Evolutionary conservation across 2,797 vertebrate genomes (phyloP), one percentile per base, ranked within the genome.

Genomic region (Phataginus tetradactyla): DNA sequence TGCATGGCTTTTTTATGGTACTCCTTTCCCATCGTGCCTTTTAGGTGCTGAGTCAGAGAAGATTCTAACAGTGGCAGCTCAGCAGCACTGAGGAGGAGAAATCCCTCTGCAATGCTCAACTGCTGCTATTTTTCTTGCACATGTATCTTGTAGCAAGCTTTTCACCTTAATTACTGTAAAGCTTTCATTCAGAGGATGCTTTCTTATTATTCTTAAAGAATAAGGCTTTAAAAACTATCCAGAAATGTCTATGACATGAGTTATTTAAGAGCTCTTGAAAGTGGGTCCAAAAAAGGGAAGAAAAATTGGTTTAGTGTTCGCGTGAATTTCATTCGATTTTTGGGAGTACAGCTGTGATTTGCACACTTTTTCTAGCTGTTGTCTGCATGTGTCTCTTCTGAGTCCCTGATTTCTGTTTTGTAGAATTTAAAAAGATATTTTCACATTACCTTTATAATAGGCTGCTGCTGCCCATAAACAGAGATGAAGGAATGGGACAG

Each of bases 41-140:
- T 98, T 86, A 87, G 96, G 93, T 98, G 98, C 98, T 98, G 98
- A 98, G 98, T 99, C 98, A 98, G 98, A 98, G 97, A 97, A 97
- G 96, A 95, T 86, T 94, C 97, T 97, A 94, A 95, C 0, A 96
- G 96, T 96, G 93, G 97, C 96, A 96, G 42, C 95, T 97, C 94
- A 83, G 97, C 94, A 80, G 94, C 34, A 1, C n/a, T 0, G 37
- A 37, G 37, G 53, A 45, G 2, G 63, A 98, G 96, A 96, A 97
- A 89, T 96, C 95, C 96, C 93, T 64, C 94, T 97, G 97, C 97
- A 87, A 29, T 95, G 91, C 96, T 97, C 93, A 79, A 34, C 79
- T 86, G 84, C 97, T 96, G 96, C 97, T 69, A 25, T 79, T 96
- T 96, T 80, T 96, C 94, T 88, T 90, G 68, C 49, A 9, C 2